Evolutionary conservation across 2,113 vertebrate species (phyloP).

Genomic region (Percopsis transmontana): DNA sequence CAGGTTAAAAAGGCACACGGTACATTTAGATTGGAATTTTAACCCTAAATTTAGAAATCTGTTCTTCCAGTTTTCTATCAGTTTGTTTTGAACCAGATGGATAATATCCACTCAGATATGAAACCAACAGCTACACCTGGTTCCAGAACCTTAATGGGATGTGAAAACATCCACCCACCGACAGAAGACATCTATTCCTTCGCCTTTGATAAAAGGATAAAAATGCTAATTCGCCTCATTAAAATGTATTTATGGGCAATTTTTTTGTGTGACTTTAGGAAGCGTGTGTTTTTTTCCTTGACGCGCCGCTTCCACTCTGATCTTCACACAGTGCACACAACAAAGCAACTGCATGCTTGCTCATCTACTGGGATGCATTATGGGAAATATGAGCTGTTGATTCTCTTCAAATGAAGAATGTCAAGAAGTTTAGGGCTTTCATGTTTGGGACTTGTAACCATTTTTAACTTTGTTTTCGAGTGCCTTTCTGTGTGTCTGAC

Average conservation of each 20-base stretch:
- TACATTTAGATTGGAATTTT: constrained; percentile 8
- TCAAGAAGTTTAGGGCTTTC: constrained; percentile 16
- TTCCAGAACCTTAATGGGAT: constrained; percentile 17
- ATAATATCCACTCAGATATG: constrained; percentile 10
- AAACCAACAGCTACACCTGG: constrained; percentile 16
- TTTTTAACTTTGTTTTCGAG: neutral
- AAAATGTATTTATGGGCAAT: constrained; percentile 59
- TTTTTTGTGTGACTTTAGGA: constrained; percentile 20
- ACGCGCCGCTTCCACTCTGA: constrained; percentile 34
- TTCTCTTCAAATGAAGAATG: constrained; percentile 28
- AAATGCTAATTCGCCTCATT: constrained; percentile 71
- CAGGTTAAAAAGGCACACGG: constrained; percentile 4
- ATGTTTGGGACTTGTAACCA: constrained; percentile 8
- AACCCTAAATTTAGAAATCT: neutral
- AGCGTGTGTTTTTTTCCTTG: constrained; percentile 11
- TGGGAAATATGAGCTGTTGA: constrained; percentile 23
- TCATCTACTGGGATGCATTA: constrained; percentile 31
- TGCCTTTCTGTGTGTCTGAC: no score
- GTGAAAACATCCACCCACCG: constrained; percentile 13
- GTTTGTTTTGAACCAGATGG: constrained; percentile 9
- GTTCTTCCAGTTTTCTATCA: constrained; percentile 19
- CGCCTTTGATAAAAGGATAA: constrained; percentile 35
- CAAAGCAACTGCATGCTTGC: constrained; percentile 12
- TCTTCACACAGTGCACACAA: constrained; percentile 30
- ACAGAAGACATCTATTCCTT: constrained; percentile 56